Base-by-base conservation (phyloP, 2,797 vertebrate genomes). In the Tangara arthus region DNA sequence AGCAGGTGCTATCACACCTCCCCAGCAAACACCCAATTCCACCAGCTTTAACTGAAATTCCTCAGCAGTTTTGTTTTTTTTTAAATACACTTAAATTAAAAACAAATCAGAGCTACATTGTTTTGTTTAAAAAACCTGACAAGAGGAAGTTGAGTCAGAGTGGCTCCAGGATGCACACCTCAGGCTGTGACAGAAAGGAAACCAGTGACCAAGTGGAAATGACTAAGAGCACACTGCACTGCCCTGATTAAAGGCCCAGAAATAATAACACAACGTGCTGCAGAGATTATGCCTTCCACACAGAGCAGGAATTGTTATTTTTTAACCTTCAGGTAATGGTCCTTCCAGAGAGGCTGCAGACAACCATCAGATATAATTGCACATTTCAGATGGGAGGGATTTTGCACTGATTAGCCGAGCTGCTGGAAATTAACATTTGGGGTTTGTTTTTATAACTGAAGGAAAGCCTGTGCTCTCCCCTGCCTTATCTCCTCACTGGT, bases 111-210 rank as follows among this genome's bases (percentile, higher is more conserved):
- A 68, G 35, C 35, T 57, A 13, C 69, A 35, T 80, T 94, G 22
- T 50, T 90, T 92, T 95, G 61, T 95, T 89, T 77, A 86, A 87
- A 56, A 79, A 92, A 61, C 34, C 52, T 94, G 89, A 64, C 77
- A 32, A 93, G 75, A 96, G 95, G 93, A 97, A 96, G 94, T 92
- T 87, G 88, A 95, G 79, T 94, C 87, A 93, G 81, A 91, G 64
- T 17, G 34, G 2, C 64, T 82, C 57, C 93, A 93, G 89, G 90
- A 94, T 93, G 91, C 6, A 0, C 84, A 87, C 80, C 81, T 84
- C 93, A 68, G 44, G 82, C 89, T 55, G 44, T 71, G 87, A 71
- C 92, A 94, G 82, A 82, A 71, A 91, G 95, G 93, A 94, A 97
- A 91, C 79, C 65, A 59, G 86, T 70, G 81, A 73, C 85, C 71